Evolutionary conservation across 2,113 vertebrate genomes (phyloP), one percentile per base, ranked within the genome.

Genomic region (Eira barbara): DNA sequence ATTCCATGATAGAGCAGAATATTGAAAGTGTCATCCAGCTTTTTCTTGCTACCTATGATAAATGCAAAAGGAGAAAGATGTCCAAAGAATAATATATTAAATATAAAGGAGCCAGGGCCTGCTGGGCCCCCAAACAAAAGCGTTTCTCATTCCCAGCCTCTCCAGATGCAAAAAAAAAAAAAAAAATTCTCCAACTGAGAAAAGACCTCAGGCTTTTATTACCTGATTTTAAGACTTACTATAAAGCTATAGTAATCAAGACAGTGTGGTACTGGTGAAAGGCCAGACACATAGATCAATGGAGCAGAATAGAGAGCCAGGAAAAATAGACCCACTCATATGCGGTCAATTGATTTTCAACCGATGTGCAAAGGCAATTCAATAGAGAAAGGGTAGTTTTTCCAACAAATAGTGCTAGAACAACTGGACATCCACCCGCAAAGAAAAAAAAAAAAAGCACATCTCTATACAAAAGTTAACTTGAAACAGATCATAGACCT

Each of bases 301-400:
- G 73, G 36, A 86, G 63, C 71, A 65, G 95, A 94, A 90, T 5
- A 27, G 89, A 63, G 7, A 82, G 73, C 57, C 74, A 57, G 57
- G 80, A 89, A 76, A 95, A 96, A 89, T 57, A 97, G 90, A 92
- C 89, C 71, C 67, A 52, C 73, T 93, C 42, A 42, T 52, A 80
- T 39, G 89, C 13, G 87, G 89, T 47, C 97, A 86, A 89, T 74
- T 79, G 92, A 91, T 95, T 97, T 97, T 97, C 96, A 92, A 91
- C 81, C 82, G 94, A 93, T 36, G 76, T 80, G 65, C 69, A 95
- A 93, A 93, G 57, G 85, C 89, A 94, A 76, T 95, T 97, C 83
- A 89, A 55, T 65, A 94, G n/a, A 65, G 73, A 85, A 96, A 90
- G 18, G 61, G 85, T 45, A 69, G 87, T 87, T 79, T 93, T 95